Evolutionary conservation across 2,888 invertebrate species (phyloP), one percentile per base, ranked within the genome.

Genomic region (Ormyrus labotus): DNA sequence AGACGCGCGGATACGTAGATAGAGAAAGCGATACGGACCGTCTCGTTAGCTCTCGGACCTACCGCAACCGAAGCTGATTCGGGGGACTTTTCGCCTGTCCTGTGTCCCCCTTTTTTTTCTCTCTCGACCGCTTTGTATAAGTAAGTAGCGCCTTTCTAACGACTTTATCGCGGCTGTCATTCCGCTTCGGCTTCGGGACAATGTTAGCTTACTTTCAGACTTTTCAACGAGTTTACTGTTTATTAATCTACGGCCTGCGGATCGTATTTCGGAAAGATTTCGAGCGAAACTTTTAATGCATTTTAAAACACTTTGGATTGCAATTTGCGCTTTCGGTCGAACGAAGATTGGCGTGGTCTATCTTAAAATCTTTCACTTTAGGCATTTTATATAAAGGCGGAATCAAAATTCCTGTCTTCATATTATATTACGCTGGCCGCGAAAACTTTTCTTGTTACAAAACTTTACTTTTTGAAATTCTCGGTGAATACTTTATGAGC

Each of bases 121-220:
- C 48, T 55, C 51, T 3, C 13, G 11, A 34, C 34, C 34, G 34
- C 34, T 34, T 34, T 34, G 34, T n/a, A n/a, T 57, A 58, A 7
- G 6, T 69, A 57, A 55, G 11, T 57, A 69, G 45, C 10, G 47
- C 58, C 69, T 9, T 58, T 69, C 69, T 57, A 57, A 69, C n/a
- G 57, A 48, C 57, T 69, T 57, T 57, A 69, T 57, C 11, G 48
- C 47, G 13, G n/a, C 34, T 34, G 34, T 34, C 34, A 34, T 34
- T 34, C 34, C 34, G 2, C 34, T 4, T 34, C 34, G 34, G 3
- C 53, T 48, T 0, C 34, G 8, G 11, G 13, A 2, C 48, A 19
- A 63, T 47, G 45, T 47, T 19, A 7, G 11, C 47, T 34, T 63
- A 10, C 47, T 48, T 9, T 6, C 47, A n/a, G 5, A 6, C 10